Conservation (phyloP, 2,797 vertebrate species). For the Tokudaia muenninki region DNA sequence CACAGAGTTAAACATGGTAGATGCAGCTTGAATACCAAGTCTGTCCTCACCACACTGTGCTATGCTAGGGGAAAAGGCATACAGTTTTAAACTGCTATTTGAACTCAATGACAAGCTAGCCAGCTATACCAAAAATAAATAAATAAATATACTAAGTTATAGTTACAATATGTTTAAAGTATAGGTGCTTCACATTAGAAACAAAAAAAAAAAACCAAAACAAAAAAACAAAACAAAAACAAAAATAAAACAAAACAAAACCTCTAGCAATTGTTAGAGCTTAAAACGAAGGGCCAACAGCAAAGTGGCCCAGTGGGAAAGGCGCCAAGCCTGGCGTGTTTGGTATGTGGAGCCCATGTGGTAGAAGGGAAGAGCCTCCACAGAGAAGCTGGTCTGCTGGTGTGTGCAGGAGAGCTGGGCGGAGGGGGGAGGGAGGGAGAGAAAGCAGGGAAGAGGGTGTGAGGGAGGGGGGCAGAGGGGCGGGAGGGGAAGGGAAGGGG, state of each 20-base stretch:
- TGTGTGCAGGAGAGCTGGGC: not conserved
- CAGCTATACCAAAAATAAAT: constrained; percentile 15
- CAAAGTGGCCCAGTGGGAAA: not conserved
- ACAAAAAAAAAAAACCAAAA: constrained; percentile 14
- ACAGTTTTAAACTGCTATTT: constrained; percentile 37
- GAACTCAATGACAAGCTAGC: constrained; percentile 6
- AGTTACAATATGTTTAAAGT: constrained; percentile 57
- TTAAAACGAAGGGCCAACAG: constrained; percentile 13
- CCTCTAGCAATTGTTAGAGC: not conserved
- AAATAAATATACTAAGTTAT: not conserved
- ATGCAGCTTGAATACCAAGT: not conserved
- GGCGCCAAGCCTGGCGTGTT: not conserved
- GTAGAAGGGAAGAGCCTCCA: not conserved
- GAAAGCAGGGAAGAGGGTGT: not conserved
- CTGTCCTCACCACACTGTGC: not conserved
- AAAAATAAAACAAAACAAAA: too few relatives aligned
- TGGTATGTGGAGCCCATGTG: not conserved
- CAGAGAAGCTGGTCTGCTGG: not conserved
- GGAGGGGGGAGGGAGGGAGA: too few relatives aligned
- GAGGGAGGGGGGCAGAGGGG: rapidly evolving
- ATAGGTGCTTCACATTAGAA: constrained; percentile 40
- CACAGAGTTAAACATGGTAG: constrained; percentile 28
- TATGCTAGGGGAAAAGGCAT: not conserved
- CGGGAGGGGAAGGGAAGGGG: too few relatives aligned
- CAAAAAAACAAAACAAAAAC: not conserved